These are phyloP conservation scores for Perca schrenkii DNA, from an alignment of 2,113 vertebrate genomes.

Conservation along the genomic window DNA sequence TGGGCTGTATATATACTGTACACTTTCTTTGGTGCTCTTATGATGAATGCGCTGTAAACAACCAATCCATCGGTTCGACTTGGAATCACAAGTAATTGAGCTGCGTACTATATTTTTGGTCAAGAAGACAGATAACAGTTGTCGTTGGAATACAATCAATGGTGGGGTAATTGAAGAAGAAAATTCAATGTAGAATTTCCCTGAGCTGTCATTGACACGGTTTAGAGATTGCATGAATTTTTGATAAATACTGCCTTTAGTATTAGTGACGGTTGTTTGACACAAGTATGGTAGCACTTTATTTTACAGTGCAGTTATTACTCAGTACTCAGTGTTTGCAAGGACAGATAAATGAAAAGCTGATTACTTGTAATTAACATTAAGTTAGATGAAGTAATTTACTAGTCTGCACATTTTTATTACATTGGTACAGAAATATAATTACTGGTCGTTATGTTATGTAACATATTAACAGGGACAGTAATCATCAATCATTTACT, in stretches of 20 bases:
- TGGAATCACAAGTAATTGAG: slow-evolving; percentile 60
- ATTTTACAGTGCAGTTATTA: slow-evolving; percentile 33
- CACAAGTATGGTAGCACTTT: slow-evolving; percentile 31
- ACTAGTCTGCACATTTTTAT: slow-evolving; percentile 4
- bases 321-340: background rate
- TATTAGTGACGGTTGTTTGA: background rate
- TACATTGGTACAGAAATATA: slow-evolving; percentile 29
- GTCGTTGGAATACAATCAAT: slow-evolving; percentile 15
- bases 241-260: slow-evolving; percentile 11
- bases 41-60: slow-evolving; percentile 75
- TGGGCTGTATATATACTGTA: slow-evolving; percentile 75
- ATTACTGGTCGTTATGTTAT: slow-evolving; percentile 12
- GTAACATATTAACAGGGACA: background rate
- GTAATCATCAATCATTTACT: slow-evolving; percentile 15
- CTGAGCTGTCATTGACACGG: background rate
- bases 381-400: slow-evolving; percentile 18
- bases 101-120: slow-evolving; percentile 38
- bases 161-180: background rate
- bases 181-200: slow-evolving; percentile 33
- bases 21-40: slow-evolving; percentile 79
- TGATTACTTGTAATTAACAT: background rate
- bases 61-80: slow-evolving; percentile 66
- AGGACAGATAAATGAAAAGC: background rate
- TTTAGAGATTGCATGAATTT: background rate
- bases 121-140: slow-evolving; percentile 55